Conservation (phyloP, 2,797 vertebrate species). For the Siniperca scherzeri region DNA sequence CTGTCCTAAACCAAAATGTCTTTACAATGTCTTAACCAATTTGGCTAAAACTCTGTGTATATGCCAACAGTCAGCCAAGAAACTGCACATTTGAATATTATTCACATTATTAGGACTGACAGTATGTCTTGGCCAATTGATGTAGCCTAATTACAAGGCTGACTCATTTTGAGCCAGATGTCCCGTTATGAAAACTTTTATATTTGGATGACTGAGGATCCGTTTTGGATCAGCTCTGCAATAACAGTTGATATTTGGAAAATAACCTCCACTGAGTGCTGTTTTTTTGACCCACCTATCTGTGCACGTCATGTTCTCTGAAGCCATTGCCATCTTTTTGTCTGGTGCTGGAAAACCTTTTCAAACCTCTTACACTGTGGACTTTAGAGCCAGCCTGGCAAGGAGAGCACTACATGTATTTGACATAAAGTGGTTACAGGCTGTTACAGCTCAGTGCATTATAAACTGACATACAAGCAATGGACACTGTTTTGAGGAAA, state of each 20-base stretch:
- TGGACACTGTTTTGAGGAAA: background rate
- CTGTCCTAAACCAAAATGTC: slow-evolving; percentile 12
- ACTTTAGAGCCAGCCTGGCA: background rate
- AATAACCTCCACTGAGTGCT: background rate
- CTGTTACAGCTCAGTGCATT: background rate
- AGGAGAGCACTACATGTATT: background rate
- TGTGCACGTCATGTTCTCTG: slow-evolving; percentile 1
- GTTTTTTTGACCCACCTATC: background rate
- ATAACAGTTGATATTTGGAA: background rate
- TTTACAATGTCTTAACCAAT: background rate
- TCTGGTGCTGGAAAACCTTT: slow-evolving; percentile 9
- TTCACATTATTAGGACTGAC: background rate
- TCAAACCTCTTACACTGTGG: background rate
- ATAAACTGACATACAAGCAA: background rate
- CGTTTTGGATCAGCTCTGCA: background rate
- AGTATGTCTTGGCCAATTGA: background rate
- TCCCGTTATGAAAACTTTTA: background rate
- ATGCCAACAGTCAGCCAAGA: background rate
- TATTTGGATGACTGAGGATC: background rate
- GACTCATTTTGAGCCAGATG: slow-evolving; percentile 3
- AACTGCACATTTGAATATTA: background rate
- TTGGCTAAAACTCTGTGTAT: background rate
- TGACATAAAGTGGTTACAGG: background rate
- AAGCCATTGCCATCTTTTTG: background rate
- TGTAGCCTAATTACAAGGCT: background rate